Base-by-base conservation (phyloP, 2,888 invertebrate genomes). In the Cartodere bifasciata region DNA sequence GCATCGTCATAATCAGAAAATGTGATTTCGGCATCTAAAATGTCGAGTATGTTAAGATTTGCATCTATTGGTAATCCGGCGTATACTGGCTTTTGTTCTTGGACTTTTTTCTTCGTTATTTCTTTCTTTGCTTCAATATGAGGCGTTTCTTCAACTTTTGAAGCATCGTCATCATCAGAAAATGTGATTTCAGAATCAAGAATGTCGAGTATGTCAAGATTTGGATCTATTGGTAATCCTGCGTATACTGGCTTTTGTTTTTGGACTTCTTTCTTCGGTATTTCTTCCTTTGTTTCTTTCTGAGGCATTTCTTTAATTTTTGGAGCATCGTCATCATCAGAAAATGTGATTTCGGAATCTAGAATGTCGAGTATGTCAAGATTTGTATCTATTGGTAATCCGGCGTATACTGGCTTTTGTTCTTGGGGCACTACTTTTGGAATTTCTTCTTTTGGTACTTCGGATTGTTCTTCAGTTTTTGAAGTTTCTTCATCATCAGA, bases 301-400 rank as follows among this genome's bases (percentile, higher is more conserved):
- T 16, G 32, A 14, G 23, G 22, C 20, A 25, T 24, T 28, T 29
- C 13, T 26, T 13, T 17, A 13, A 23, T 24, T 25, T 29, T 32
- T n/a, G n/a, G n/a, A n/a, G n/a, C n/a, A n/a, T 38, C 36, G 32
- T 49, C 47, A 6, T 47, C 47, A 31, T 51, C 47, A 25, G 45
- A 47, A n/a, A 48, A 35, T 12, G 36, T 36, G 21, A 45, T 35
- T n/a, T n/a, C n/a, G n/a, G n/a, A n/a, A n/a, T n/a, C n/a, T 23
- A 47, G 44, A 36, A 47, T 41, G 34, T 47, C 45, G 50, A 63
- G 52, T 49, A 58, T 31, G 28, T 45, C 44, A 49, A 62, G 51
- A 50, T 58, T 58, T 2, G 48, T 36, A 25, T 42, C 48, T 17
- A 49, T 32, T 7, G 50, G 46, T 12, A 46, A 39, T 13, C 45